Evolutionary conservation across 2,113 vertebrate species (phyloP).

Genomic region (Spermophilus dauricus): DNA sequence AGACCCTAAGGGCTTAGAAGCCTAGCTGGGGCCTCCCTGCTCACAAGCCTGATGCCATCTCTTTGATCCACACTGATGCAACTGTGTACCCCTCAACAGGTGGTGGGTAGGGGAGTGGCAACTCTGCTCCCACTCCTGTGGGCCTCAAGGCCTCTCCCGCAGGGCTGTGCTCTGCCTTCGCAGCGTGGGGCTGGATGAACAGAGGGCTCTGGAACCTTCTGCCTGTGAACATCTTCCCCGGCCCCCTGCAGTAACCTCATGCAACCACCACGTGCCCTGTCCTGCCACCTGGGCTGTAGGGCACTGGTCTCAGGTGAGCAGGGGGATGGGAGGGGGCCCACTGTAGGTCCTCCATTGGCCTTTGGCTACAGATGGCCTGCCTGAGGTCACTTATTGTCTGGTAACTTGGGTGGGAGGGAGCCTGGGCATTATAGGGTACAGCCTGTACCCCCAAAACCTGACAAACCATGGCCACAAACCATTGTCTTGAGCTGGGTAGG

Average conservation of each 20-base stretch:
- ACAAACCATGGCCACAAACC: neutral
- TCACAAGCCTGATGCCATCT: neutral
- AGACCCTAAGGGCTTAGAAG: accelerated
- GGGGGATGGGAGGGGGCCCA: accelerated
- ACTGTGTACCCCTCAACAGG: slow-evolving; percentile 81
- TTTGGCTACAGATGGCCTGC: neutral
- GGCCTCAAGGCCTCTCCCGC: slow-evolving; percentile 87
- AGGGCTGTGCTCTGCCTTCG: slow-evolving; percentile 94
- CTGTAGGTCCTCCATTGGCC: accelerated
- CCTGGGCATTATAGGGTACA: neutral
- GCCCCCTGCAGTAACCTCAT: slow-evolving; percentile 87
- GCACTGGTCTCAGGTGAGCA: slow-evolving; percentile 94
- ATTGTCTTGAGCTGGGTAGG: neutral
- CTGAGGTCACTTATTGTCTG: neutral
- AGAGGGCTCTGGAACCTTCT: slow-evolving; percentile 88
- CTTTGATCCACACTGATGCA: accelerated
- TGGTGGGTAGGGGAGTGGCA: slow-evolving; percentile 98
- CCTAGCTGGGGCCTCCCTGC: accelerated
- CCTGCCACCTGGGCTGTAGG: slow-evolving; percentile 92
- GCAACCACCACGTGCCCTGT: slow-evolving; percentile 91
- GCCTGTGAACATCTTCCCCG: slow-evolving; percentile 91
- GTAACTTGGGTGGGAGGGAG: neutral
- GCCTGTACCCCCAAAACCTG: neutral
- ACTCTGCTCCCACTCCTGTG: slow-evolving; percentile 92
- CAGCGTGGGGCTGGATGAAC: slow-evolving; percentile 92